Evolutionary conservation across 1,140 invertebrate genomes (phyloP).

Genomic region (Cydia amplana): DNA sequence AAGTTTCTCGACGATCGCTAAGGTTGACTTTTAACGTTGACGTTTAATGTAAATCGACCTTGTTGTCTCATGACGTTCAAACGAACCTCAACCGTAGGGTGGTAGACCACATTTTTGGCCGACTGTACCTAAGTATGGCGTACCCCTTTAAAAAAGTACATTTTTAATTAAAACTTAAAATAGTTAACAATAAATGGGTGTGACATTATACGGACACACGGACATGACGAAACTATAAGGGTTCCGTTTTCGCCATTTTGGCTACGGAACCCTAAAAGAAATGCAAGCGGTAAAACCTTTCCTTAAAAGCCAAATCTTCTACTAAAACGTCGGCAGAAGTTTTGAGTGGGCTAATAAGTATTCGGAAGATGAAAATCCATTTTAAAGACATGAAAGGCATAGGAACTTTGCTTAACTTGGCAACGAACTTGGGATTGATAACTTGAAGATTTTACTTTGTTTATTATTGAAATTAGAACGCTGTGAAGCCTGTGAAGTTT

Average conservation of each 20-base stretch:
- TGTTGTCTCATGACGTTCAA: too few species aligned
- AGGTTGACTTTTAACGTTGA: too few species aligned
- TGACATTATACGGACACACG: too few species aligned
- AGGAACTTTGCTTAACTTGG: constrained; percentile 1
- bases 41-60: too few species aligned
- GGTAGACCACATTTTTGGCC: too few species aligned
- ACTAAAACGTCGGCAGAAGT: neutral
- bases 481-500: neutral
- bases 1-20: too few species aligned
- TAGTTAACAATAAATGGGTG: too few species aligned
- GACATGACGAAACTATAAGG: neutral
- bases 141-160: too few species aligned
- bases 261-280: neutral
- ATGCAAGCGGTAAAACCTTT: constrained; percentile 10
- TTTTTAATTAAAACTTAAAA: too few species aligned
- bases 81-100: too few species aligned
- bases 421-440: neutral
- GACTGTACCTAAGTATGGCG: too few species aligned
- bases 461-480: constrained; percentile 2
- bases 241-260: neutral
- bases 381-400: constrained; percentile 28
- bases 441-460: constrained; percentile 1
- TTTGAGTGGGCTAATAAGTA: constrained; percentile 24
- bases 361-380: constrained; percentile 22
- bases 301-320: neutral